Evolutionary conservation across 2,113 vertebrate species (phyloP), one percentile per base, ranked within the genome.

Genomic region (Pipa parva): DNA sequence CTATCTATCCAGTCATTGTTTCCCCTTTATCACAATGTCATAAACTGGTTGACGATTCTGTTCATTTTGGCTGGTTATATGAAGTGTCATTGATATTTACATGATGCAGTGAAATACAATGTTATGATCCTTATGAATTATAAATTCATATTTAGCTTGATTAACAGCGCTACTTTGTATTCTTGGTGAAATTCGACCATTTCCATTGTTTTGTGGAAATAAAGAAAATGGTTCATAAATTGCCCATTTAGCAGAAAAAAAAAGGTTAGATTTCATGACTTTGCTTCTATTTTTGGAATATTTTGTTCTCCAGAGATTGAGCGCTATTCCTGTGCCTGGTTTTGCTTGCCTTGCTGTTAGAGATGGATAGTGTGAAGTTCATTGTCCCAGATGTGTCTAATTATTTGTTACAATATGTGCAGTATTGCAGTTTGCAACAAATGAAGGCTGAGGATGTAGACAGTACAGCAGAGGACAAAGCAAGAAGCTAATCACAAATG

Each of bases 221-320:
- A 24, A 29, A 22, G 45, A 59, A 59, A 50, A 68, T 68, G 64
- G n/a, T 20, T 60, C 31, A 69, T 60, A 59, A 60, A 20, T 28
- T 69, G 65, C 65, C 59, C 65, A 60, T 60, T 69, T 69, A 60
- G 56, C 57, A 69, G 64, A 68, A 69, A 69, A 48, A 69, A 58
- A 69, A 58, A 58, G 56, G 65, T 68, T 51, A 68, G 11, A 22
- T 51, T 51, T 60, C 31, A 45, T 39, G 65, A 27, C 65, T 68
- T 48, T 48, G 63, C 25, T 29, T 52, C 65, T 69, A 69, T 69
- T 59, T 69, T 69, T 69, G 65, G 65, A 60, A 60, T 51, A 51
- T 59, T 69, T 50, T 69, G 57, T 60, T 69, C 65, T 69, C 65
- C 24, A 29, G 65, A 60, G 65, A 69, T 28, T 69, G 51, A 26